Base-by-base conservation (phyloP, 2,113 vertebrate genomes). In the Tragulus kanchil region DNA sequence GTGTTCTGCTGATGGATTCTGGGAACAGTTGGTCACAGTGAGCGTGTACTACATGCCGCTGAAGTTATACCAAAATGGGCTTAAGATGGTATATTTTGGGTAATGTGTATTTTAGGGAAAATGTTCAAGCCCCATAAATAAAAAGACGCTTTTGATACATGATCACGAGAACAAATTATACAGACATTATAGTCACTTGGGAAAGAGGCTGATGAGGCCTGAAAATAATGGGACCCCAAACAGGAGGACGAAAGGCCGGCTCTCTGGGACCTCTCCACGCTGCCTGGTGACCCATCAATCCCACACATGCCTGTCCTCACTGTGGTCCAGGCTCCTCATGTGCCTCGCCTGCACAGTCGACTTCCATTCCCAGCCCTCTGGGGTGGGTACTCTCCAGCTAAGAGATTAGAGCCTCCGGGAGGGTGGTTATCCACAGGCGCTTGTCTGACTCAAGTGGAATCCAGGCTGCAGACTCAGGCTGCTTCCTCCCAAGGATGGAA, bases 201-300 rank as follows among this genome's bases (percentile, higher is more conserved):
- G 13, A 7, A 62, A 61, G 59, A 48, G 5, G 4, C 21, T 58
- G 12, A 0, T 15, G 64, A 69, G 36, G 36, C 5, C 17, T 56
- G 48, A 69, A 56, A 75, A 23, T 26, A 58, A 89, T 8, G 77
- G 48, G 73, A 73, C 3, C 4, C 61, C 79, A 25, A 69, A 67
- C 45, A 6, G 12, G 12, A 12, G 2, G 15, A 36, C 54, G 3
- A 73, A 90, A 90, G 25, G 11, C 1, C 7, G 21, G 16, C 1
- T 26, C 16, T 31, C 19, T 48, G 9, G 48, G 14, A 1, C 52
- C 48, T 78, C 50, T 3, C 4, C 50, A 11, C 50, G 0, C 0
- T 0, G 28, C 50, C 75, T n/a, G 59, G 28, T 78, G 50, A 54
- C 50, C 2, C 9, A 3, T 78, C 16, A 26, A n/a, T 5, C 50